Conservation (phyloP, 2,113 vertebrate genomes). For the Mormyrus iriodes region DNA sequence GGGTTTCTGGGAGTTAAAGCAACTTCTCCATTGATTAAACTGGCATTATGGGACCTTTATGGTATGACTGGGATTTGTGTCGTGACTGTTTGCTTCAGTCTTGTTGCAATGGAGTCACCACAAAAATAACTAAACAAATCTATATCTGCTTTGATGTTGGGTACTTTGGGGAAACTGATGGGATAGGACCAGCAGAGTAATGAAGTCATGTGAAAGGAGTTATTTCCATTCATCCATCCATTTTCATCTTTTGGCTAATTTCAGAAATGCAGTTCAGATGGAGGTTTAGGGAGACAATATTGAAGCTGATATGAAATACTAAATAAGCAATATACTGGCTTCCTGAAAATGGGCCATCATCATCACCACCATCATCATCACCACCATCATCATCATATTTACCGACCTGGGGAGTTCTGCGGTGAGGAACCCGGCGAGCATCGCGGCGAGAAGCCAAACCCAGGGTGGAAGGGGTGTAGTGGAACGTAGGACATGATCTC, state of each 20-base stretch:
- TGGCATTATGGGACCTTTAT: not conserved
- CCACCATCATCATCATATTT: not conserved
- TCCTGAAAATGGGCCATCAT: not conserved
- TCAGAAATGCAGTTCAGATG: not conserved
- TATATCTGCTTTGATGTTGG: not conserved
- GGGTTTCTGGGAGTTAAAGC: not conserved
- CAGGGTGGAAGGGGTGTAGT: slow-evolving; percentile 73
- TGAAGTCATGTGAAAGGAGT: not conserved
- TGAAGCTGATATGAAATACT: not conserved
- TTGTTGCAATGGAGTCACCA: not conserved
- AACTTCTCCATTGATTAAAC: not conserved
- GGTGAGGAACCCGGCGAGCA: slow-evolving; percentile 83
- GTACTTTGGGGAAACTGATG: not conserved
- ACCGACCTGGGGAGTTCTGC: slow-evolving; percentile 80
- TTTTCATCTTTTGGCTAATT: not conserved
- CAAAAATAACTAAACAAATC: not conserved
- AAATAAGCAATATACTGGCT: not conserved
- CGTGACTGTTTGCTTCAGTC: not conserved
- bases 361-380: not conserved
- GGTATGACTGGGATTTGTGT: not conserved
- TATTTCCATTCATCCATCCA: not conserved
- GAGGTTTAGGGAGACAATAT: not conserved
- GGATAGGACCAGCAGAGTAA: not conserved
- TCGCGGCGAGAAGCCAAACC: slow-evolving; percentile 80
- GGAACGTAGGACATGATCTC: slow-evolving; percentile 85